These are phyloP conservation scores for Acromyrmex heyeri DNA, from an alignment of 1,140 invertebrate genomes.

Conservation along the genomic window DNA sequence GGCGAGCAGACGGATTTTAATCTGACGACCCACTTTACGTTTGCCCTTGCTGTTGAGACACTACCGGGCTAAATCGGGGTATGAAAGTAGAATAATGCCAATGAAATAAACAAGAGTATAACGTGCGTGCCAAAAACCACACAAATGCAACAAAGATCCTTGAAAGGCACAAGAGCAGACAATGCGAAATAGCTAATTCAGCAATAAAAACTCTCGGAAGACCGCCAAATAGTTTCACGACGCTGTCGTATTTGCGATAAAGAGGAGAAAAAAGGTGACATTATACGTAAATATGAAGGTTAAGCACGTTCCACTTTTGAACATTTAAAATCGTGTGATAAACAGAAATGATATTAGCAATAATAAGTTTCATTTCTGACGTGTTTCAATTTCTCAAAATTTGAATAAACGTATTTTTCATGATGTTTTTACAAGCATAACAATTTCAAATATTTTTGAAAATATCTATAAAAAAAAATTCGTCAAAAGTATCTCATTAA, in stretches of 20 bases:
- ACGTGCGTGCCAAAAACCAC: constrained; percentile 64
- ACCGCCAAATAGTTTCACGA: constrained; percentile 63
- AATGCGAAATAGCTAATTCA: constrained; percentile 72
- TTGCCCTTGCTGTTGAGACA: constrained; percentile 5
- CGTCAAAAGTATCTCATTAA: not conserved
- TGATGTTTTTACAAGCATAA: not conserved
- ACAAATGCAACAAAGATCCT: constrained; percentile 57
- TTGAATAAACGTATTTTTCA: not conserved
- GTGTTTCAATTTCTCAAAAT: not conserved
- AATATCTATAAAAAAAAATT: too few species aligned
- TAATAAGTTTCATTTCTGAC: not conserved
- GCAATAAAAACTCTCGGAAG: constrained; percentile 68
- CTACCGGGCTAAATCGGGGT: constrained; percentile 26
- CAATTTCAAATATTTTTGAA: not conserved
- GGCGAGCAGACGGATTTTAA: constrained; percentile 41
- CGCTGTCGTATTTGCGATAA: constrained; percentile 50
- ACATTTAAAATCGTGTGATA: not conserved
- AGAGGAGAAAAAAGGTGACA: not conserved
- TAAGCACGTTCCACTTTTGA: constrained; percentile 30
- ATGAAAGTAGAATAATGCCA: constrained; percentile 52
- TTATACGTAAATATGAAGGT: constrained; percentile 24
- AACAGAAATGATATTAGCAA: not conserved
- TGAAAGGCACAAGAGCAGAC: constrained; percentile 54
- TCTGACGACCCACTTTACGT: constrained; percentile 39
- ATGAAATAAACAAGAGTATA: constrained; percentile 14